Percentiles rank a stretch among this genome's conserved stretches.
These are phyloP conservation scores for Lycaena phlaeas DNA, from an alignment of 2,888 invertebrate genomes.

Conservation along the genomic window DNA sequence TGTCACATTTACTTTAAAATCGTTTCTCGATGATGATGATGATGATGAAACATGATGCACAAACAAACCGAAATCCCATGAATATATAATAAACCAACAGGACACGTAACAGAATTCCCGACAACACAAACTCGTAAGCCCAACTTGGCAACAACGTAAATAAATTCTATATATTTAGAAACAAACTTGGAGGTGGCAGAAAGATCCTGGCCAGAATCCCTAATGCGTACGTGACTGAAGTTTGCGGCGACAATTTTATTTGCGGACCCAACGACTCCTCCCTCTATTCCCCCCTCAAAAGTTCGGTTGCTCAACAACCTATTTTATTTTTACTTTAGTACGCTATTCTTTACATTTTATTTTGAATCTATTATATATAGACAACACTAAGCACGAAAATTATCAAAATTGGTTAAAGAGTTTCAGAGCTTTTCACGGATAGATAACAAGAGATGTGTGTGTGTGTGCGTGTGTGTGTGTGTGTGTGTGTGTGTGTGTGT, in stretches of 20 bases:
- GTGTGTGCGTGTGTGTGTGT: too few relatives aligned
- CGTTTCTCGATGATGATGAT: too few relatives aligned
- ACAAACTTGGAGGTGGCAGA: conserved; percentile 39
- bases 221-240: conserved; percentile 41
- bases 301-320: conserved; percentile 18
- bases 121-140: conserved; percentile 14
- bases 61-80: background rate
- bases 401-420: too few relatives aligned
- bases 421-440: too few relatives aligned
- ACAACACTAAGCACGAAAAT: too few relatives aligned
- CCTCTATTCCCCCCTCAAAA: conserved; percentile 29
- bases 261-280: conserved; percentile 41
- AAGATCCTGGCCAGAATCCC: conserved; percentile 43
- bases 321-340: background rate
- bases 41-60: too few relatives aligned
- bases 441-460: too few relatives aligned
- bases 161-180: conserved; percentile 36
- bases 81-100: conserved; percentile 8
- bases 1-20: too few relatives aligned
- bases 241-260: conserved; percentile 47
- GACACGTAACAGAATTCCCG: too few relatives aligned
- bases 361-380: too few relatives aligned
- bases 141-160: conserved; percentile 21
- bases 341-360: too few relatives aligned
- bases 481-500: too few relatives aligned